phyloP scores from a whole-genome alignment of 2,888 invertebrate genomes.

The Lampropteryx suffumata region DNA sequence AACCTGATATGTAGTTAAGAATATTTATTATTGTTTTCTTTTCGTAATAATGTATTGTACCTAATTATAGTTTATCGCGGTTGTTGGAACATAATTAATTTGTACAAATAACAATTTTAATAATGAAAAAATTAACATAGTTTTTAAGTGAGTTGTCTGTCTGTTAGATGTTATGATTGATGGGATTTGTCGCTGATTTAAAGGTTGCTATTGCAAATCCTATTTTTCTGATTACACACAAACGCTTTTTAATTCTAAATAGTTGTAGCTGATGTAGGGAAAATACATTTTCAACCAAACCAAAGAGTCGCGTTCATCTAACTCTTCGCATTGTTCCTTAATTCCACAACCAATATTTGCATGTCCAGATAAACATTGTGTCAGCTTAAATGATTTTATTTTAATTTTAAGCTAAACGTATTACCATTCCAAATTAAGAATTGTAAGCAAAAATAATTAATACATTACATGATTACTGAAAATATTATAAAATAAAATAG shows the following conservation, averaged over 20 bases:
- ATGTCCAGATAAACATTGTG: constrained; percentile 55
- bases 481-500: constrained; percentile 74
- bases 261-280: constrained; percentile 44
- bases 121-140: constrained; percentile 70
- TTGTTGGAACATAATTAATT: constrained; percentile 79
- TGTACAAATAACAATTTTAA: constrained; percentile 81
- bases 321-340: constrained; percentile 74
- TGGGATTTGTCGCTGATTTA: constrained; percentile 33
- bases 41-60: constrained; percentile 67
- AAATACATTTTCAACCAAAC: constrained; percentile 61
- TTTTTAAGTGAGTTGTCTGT: constrained; percentile 54
- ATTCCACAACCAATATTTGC: constrained; percentile 52
- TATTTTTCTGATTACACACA: constrained; percentile 38
- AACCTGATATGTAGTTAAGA: constrained; percentile 48
- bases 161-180: constrained; percentile 22
- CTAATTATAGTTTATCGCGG: constrained; percentile 77
- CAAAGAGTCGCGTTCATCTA: constrained; percentile 74
- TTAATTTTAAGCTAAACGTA: constrained; percentile 79
- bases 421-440: constrained; percentile 82
- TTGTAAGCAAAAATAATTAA: constrained; percentile 74
- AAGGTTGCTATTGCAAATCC: constrained; percentile 48
- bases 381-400: constrained; percentile 66
- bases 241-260: constrained; percentile 45
- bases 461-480: constrained; percentile 71
- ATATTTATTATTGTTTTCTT: constrained; percentile 68